Evolutionary conservation across 2,888 invertebrate genomes (phyloP), one percentile per base, ranked within the genome.

Genomic region (Junonia oenone): DNA sequence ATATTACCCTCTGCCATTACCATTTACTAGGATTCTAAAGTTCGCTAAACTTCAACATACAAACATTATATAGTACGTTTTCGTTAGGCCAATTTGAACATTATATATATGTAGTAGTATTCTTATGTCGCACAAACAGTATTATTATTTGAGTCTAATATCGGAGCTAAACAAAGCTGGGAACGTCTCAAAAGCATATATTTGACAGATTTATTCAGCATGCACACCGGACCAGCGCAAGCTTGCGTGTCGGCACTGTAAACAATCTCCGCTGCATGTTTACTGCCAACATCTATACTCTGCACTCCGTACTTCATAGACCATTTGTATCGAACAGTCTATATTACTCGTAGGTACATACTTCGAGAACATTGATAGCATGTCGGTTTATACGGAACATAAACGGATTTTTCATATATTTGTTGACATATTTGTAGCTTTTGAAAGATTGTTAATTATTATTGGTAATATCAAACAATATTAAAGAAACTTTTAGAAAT

Each of bases 161-260:
- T 43, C 26, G 22, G 14, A 13, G n/a, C 13, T 29, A 11, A 46
- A 29, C 31, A 46, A 15, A 31, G 5, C 43, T 5, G 1, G 11
- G 29, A 19, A 15, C 46, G 31, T 46, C 46, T 40, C 31, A 22
- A 38, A 33, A 38, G 27, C 35, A 40, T 50, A 50, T 53, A 55
- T 57, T 57, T 50, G 22, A 52, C 49, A 55, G 48, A 37, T 59
- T 56, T 54, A 54, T 56, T 48, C 51, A 43, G 35, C 43, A 46
- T 54, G 48, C 43, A 46, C 43, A 50, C 56, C 40, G 40, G 52
- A 67, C 68, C 68, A 40, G 38, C 38, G 19, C 38, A 67, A 66
- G 68, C 69, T 68, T 69, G 73, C 72, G 71, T 73, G 68, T 63
- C 66, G 58, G 67, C 69, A 69, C 63, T 72, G 73, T 75, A 76